Evolutionary conservation across 2,888 invertebrate species (phyloP).

Genomic region (Xylota segnis): DNA sequence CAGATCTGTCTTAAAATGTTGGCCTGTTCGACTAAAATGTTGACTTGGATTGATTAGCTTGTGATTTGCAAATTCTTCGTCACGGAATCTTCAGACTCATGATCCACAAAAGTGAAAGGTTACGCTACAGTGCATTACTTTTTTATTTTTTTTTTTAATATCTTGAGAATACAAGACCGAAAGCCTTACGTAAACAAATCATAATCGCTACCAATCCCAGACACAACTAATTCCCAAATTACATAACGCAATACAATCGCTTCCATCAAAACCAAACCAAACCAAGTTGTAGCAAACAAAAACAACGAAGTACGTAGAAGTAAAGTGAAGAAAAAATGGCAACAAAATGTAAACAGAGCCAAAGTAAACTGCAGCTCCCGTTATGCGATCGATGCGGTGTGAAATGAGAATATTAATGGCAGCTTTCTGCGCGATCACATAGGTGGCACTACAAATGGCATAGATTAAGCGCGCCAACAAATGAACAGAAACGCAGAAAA

Average conservation of each 20-base stretch:
- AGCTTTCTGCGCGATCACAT: constrained; percentile 65
- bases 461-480: constrained; percentile 58
- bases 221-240: constrained; percentile 52
- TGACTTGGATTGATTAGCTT: too few species aligned
- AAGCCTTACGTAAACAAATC: constrained; percentile 36
- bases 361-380: constrained; percentile 50
- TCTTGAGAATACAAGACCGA: constrained; percentile 4
- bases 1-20: too few species aligned
- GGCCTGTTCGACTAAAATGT: too few species aligned
- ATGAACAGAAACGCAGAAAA: constrained; percentile 20
- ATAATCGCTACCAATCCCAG: constrained; percentile 18
- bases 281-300: constrained; percentile 1
- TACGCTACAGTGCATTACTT: not conserved
- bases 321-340: constrained; percentile 35
- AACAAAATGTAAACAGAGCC: constrained; percentile 65
- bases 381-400: constrained; percentile 71
- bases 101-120: constrained; percentile 14
- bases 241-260: constrained; percentile 50
- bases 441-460: constrained; percentile 60
- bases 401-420: constrained; percentile 75
- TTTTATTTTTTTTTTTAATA: not conserved
- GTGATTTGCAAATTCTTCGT: too few species aligned
- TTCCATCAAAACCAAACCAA: constrained; percentile 26
- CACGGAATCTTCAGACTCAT: too few species aligned
- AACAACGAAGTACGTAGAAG: not conserved